Conservation (phyloP, 1,140 invertebrate genomes). For the Bombyx mandarina region DNA sequence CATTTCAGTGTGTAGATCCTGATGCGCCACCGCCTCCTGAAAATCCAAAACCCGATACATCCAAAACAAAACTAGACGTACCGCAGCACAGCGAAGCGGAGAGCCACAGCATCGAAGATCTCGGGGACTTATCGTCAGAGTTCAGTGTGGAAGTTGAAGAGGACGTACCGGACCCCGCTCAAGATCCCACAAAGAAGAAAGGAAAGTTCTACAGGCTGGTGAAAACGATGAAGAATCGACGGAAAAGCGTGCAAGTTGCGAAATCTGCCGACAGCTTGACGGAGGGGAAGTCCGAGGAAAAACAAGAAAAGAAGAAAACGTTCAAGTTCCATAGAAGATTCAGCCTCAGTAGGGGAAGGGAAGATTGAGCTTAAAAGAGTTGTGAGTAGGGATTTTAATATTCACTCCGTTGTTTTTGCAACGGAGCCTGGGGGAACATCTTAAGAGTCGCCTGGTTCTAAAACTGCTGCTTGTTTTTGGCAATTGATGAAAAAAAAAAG, state of each 20-base stretch:
- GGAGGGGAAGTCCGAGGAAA: conserved; percentile 44
- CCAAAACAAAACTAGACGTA: conserved; percentile 43
- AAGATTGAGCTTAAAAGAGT: conserved; percentile 37
- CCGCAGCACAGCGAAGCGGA: conserved; percentile 40
- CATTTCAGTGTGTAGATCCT: conserved; percentile 55
- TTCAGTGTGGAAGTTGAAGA: conserved; percentile 64
- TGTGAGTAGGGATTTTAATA: conserved; percentile 10
- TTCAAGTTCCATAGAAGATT: conserved; percentile 63
- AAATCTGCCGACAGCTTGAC: conserved; percentile 56
- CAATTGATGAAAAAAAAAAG: too few relatives aligned
- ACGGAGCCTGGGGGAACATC: too few relatives aligned
- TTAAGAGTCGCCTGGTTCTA: too few relatives aligned
- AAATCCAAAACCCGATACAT: conserved; percentile 52
- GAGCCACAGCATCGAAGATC: conserved; percentile 57
- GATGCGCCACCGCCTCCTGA: conserved; percentile 45
- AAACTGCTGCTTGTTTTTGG: too few relatives aligned
- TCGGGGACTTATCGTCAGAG: conserved; percentile 64
- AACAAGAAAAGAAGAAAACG: conserved; percentile 54
- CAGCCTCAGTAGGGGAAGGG: conserved; percentile 50
- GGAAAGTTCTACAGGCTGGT: conserved; percentile 62
- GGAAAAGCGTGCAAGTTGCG: conserved; percentile 58
- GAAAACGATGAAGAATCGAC: conserved; percentile 61
- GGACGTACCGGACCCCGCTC: conserved; percentile 21
- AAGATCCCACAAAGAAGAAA: conserved; percentile 51
- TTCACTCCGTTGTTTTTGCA: too few relatives aligned